Evolutionary conservation across 1,140 invertebrate species (phyloP).

Genomic region (Zeugodacus cucurbitae): DNA sequence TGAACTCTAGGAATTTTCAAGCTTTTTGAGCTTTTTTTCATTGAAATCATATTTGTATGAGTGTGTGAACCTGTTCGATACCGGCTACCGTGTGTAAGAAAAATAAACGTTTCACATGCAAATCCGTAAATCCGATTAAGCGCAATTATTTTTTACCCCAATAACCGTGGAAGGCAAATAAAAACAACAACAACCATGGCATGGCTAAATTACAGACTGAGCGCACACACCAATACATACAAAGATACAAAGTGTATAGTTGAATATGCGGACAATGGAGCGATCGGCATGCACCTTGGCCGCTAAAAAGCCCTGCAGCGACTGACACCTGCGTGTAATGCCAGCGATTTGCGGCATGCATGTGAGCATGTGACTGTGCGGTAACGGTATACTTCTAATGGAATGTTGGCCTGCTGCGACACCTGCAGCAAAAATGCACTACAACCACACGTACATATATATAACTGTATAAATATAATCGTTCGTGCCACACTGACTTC

Average conservation of each 20-base stretch:
- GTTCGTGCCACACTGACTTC: not conserved
- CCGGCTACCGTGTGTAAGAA: not conserved
- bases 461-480: not conserved
- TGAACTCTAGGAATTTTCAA: not conserved
- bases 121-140: conserved; percentile 42
- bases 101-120: conserved; percentile 29
- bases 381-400: not conserved
- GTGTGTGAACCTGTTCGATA: not conserved
- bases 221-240: not conserved
- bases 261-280: not conserved
- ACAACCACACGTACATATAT: not conserved
- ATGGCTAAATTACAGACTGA: not conserved
- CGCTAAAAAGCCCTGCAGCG: not conserved
- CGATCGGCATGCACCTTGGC: not conserved
- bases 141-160: conserved; percentile 40
- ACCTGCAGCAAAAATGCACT: not conserved
- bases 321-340: not conserved
- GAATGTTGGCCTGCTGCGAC: not conserved
- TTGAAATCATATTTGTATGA: not conserved
- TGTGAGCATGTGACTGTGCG: not conserved
- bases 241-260: not conserved
- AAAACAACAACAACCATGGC: not conserved
- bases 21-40: not conserved
- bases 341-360: not conserved
- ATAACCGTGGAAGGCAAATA: not conserved